Conservation (phyloP, 2,113 vertebrate genomes). For the Melanotaenia duboulayi region DNA sequence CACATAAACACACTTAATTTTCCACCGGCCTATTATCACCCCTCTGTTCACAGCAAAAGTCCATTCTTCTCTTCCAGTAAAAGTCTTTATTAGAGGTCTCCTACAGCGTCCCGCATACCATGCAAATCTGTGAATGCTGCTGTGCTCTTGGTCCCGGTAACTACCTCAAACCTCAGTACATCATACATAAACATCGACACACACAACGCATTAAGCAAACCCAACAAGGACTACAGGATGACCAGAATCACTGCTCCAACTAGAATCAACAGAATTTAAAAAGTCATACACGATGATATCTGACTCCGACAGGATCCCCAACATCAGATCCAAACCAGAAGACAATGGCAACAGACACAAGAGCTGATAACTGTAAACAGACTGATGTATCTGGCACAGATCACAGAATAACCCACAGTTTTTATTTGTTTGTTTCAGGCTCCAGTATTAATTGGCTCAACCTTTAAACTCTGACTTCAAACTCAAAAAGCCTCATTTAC, state of each 20-base stretch:
- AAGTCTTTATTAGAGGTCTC: constrained; percentile 71
- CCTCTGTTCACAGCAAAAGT: constrained; percentile 51
- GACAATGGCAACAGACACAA: no score
- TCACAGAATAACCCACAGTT: no score
- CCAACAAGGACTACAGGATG: constrained; percentile 13
- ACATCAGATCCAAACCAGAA: not conserved
- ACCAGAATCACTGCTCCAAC: constrained; percentile 3
- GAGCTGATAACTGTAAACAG: not conserved
- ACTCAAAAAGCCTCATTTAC: no score
- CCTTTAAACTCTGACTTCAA: no score
- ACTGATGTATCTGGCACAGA: not conserved
- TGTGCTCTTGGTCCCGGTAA: constrained; percentile 67
- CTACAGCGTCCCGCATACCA: constrained; percentile 59
- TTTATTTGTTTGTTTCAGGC: no score
- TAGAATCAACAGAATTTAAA: not conserved
- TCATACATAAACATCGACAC: constrained; percentile 64
- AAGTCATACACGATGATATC: not conserved
- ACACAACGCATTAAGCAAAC: constrained; percentile 32
- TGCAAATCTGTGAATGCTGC: constrained; percentile 70
- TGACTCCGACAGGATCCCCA: no score
- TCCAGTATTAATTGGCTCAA: no score
- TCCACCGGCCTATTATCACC: constrained; percentile 36
- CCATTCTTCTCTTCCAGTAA: constrained; percentile 61
- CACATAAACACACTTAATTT: constrained; percentile 30
- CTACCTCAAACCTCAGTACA: constrained; percentile 44